Base-by-base conservation (phyloP, 1,140 invertebrate genomes). In the Maconellicoccus hirsutus region DNA sequence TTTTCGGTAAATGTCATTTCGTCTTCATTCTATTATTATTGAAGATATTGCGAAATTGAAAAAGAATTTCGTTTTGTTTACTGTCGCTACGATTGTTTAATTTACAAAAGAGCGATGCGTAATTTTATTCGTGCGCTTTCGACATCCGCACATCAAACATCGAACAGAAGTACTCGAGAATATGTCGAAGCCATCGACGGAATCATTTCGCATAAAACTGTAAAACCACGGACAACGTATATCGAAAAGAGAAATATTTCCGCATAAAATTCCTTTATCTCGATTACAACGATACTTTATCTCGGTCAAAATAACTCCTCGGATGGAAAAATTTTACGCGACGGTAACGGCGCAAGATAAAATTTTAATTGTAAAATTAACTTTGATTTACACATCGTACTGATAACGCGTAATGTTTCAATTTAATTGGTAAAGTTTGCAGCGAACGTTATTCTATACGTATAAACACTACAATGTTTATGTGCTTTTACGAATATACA, bases 351-450 rank as follows among this genome's bases (percentile, higher is more conserved):
- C 29, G 3, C 3, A 33, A 33, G 42, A 52, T 52, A 52, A 52
- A 52, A 52, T 52, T 52, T 52, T 52, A 19, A 19, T 52, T 16
- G 42, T 19, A 2, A 16, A 52, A 52, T 52, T 52, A 52, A 52
- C 12, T 14, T 52, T 52, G 42, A 52, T 52, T 52, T 52, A 33
- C n/a, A 52, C 42, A 19, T 16, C 2, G 42, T 8, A 52, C 42
- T 16, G 42, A 52, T 52, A 52, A 52, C 12, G n/a, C 42, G 12
- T 52, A 19, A 19, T 16, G 42, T 52, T 52, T 52, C 42, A 19
- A 52, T 52, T 52, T 52, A 52, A 52, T 52, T 52, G 42, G 42
- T 52, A 52, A 52, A 52, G 42, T 52, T 52, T 52, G 42, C 6
- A 3, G 42, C 3, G n/a, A 4, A 16, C 12, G 42, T 52, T 52